phyloP scores from a whole-genome alignment of 2,797 vertebrate genomes.

The Paramormyrops hopkinsi region DNA sequence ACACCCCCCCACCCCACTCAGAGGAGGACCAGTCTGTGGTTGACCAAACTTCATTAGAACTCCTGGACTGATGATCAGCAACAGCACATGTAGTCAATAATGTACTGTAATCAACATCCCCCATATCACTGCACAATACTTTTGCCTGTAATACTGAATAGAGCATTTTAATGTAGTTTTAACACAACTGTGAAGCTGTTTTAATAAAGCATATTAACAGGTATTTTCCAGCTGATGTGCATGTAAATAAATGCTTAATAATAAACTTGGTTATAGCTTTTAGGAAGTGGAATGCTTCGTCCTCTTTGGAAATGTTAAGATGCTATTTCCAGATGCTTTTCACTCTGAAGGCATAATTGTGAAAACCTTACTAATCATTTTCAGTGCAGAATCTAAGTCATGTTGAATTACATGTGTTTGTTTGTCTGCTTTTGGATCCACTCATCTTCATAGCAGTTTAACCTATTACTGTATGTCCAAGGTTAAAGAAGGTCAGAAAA shows the following conservation, averaged over 20 bases:
- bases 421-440: not conserved
- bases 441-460: not conserved
- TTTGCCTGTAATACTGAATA: not conserved
- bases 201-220: not conserved
- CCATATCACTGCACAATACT: not conserved
- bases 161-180: not conserved
- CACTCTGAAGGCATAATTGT: not conserved
- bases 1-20: not conserved
- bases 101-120: not conserved
- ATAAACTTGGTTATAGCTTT: not conserved
- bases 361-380: not conserved
- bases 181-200: not conserved
- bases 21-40: not conserved
- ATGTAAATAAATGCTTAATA: not conserved
- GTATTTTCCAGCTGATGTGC: not conserved
- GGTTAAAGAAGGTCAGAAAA: not conserved
- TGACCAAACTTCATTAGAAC: not conserved
- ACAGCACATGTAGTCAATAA: not conserved
- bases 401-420: not conserved
- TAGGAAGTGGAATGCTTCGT: not conserved
- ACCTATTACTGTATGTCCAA: not conserved
- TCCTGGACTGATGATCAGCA: not conserved
- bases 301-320: not conserved
- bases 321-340: not conserved
- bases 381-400: not conserved